Evolutionary conservation across 2,888 invertebrate genomes (phyloP).

Genomic region (Holacanthella duospinosa): DNA sequence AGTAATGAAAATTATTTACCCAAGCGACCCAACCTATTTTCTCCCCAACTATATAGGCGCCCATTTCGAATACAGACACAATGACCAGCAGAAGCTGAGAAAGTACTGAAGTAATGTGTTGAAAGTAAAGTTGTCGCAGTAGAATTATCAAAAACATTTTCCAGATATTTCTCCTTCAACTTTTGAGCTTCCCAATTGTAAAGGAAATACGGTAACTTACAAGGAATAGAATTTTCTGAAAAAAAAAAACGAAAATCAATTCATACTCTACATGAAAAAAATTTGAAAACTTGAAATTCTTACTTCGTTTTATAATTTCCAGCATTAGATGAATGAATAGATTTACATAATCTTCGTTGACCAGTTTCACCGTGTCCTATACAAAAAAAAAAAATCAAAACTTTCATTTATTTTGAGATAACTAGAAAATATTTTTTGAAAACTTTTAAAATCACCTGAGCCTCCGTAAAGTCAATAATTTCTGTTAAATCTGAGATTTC

Average conservation of each 20-base stretch:
- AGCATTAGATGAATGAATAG: constrained; percentile 30
- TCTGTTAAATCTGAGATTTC: constrained; percentile 25
- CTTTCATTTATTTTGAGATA: background rate
- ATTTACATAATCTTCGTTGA: constrained; percentile 28
- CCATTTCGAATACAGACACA: constrained; percentile 32
- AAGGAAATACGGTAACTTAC: background rate
- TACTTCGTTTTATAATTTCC: constrained; percentile 20
- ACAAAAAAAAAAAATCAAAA: constrained; percentile 6
- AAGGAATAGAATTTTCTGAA: background rate
- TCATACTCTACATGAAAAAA: background rate
- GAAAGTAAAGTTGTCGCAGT: background rate
- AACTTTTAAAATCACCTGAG: constrained; percentile 10
- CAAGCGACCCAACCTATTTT: constrained; percentile 31
- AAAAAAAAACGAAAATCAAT: background rate
- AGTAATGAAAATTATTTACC: constrained; percentile 15
- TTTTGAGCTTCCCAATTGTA: background rate
- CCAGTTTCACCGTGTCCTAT: constrained; percentile 21
- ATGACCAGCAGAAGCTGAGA: constrained; percentile 27
- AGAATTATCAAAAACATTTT: background rate
- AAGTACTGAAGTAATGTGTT: constrained; percentile 9
- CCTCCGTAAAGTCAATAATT: constrained; percentile 31
- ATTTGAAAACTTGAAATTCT: background rate
- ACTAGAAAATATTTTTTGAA: background rate
- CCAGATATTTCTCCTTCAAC: background rate
- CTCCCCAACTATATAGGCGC: constrained; percentile 33